A percentile compares a stretch with the other conserved stretches of the same genome.
phyloP scores from a whole-genome alignment of 2,113 vertebrate species.

The Oreochromis spilurus region DNA sequence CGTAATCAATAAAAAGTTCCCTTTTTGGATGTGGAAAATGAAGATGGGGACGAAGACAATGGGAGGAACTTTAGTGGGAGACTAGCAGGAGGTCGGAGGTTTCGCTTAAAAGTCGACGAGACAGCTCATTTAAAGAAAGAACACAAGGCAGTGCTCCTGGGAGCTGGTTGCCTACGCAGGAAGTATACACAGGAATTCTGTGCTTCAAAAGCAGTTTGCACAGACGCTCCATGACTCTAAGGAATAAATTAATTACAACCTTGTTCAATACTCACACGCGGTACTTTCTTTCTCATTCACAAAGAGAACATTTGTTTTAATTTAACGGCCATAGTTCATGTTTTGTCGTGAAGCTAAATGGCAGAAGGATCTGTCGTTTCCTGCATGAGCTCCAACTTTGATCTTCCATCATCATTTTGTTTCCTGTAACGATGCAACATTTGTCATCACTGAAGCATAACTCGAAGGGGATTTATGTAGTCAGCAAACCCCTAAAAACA shows the following conservation, averaged over 20 bases:
- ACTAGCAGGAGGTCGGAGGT: constrained; percentile 15
- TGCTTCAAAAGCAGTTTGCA: constrained; percentile 1
- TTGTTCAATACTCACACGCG: not conserved
- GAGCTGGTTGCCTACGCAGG: constrained; percentile 4
- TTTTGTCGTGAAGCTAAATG: not conserved
- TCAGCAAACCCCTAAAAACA: not conserved
- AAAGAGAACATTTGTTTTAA: constrained; percentile 12
- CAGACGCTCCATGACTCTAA: not conserved
- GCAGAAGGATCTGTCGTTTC: not conserved
- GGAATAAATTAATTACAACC: constrained; percentile 23
- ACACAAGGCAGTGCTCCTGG: constrained; percentile 8
- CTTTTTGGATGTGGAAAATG: not conserved
- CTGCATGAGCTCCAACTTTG: not conserved
- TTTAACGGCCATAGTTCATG: not conserved
- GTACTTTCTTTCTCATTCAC: not conserved
- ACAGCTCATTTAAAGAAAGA: constrained; percentile 28
- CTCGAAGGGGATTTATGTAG: constrained; percentile 17
- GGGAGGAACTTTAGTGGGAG: not conserved
- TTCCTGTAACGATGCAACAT: constrained; percentile 4
- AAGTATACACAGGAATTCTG: not conserved
- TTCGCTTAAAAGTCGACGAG: constrained; percentile 22
- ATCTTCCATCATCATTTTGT: constrained; percentile 22
- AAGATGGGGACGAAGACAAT: not conserved
- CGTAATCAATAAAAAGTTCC: constrained; percentile 5
- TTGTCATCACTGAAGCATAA: constrained; percentile 25